Conservation (phyloP, 1,140 invertebrate species). For the Harpegnathos saltator region DNA sequence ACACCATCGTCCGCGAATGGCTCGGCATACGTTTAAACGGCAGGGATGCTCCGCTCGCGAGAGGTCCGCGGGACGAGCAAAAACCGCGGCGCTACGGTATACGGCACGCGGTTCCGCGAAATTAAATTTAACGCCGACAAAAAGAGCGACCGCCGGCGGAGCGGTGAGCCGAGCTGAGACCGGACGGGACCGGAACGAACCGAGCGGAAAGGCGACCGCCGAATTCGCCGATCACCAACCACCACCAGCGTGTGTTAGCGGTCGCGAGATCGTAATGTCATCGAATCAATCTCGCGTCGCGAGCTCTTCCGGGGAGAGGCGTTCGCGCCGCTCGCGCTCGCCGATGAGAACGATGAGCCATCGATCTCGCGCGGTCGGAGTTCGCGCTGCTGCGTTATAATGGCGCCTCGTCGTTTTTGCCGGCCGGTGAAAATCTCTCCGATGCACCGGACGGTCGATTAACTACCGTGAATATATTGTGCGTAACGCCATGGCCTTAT, state of each 20-base stretch:
- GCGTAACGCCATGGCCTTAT: slow-evolving; percentile 70
- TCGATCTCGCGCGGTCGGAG: slow-evolving; percentile 63
- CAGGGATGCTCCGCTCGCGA: slow-evolving; percentile 13
- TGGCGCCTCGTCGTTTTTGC: slow-evolving; percentile 15
- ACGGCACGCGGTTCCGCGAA: slow-evolving; percentile 11
- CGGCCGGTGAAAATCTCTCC: slow-evolving; percentile 39
- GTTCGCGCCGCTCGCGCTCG: not conserved
- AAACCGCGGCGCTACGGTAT: not conserved
- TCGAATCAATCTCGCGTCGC: slow-evolving; percentile 37
- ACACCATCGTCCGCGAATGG: not conserved
- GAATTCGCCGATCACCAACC: slow-evolving; percentile 47
- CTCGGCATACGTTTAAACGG: slow-evolving; percentile 15
- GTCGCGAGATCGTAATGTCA: slow-evolving; percentile 29
- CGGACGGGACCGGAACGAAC: too few relatives aligned
- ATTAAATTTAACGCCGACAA: slow-evolving; percentile 36
- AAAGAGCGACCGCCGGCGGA: not conserved
- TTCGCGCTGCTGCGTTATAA: slow-evolving; percentile 56
- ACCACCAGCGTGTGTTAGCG: too few relatives aligned
- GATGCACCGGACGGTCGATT: slow-evolving; percentile 61
- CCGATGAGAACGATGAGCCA: slow-evolving; percentile 35
- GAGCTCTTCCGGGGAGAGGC: slow-evolving; percentile 19
- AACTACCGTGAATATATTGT: slow-evolving; percentile 70
- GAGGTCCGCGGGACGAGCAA: slow-evolving; percentile 7
- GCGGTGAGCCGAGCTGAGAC: not conserved
- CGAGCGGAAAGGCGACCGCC: not conserved